These are phyloP conservation scores for Oostethus manadensis DNA, from an alignment of 2,113 vertebrate genomes.

Conservation along the genomic window DNA sequence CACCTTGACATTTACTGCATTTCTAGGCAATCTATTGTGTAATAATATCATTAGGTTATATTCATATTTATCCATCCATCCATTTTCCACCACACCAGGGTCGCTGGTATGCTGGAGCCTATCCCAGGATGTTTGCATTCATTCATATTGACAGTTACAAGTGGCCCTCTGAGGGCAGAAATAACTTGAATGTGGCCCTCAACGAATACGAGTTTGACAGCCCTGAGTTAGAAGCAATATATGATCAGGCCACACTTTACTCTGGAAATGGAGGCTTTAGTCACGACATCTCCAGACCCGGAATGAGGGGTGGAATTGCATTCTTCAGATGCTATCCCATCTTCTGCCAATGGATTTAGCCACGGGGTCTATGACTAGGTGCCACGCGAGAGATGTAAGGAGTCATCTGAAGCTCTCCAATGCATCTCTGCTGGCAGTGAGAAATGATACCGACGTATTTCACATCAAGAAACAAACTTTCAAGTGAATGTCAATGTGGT, in stretches of 20 bases:
- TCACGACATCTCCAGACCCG: constrained; percentile 43
- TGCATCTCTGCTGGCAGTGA: constrained; percentile 14
- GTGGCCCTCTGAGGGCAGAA: no score
- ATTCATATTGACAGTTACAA: no score
- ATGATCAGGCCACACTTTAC: constrained; percentile 51
- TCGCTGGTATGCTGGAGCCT: no score
- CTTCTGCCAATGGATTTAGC: constrained; percentile 32
- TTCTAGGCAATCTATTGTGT: no score
- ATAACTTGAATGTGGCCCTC: no score
- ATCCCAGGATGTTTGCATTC: no score
- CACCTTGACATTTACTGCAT: no score
- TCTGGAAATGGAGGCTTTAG: constrained; percentile 66
- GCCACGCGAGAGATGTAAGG: constrained; percentile 50
- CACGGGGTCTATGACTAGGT: constrained; percentile 54
- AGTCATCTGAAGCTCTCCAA: constrained; percentile 17
- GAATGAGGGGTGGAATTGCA: constrained; percentile 48
- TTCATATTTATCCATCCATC: no score
- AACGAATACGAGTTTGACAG: no score
- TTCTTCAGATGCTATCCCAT: constrained; percentile 49
- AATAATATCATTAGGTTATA: no score
- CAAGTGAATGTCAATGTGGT: neutral
- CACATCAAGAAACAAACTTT: constrained; percentile 1
- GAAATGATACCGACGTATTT: constrained; percentile 5
- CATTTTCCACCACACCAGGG: no score
- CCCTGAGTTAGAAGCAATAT: no score